A percentile compares a stretch with the other conserved stretches of the same genome.
Conservation (phyloP, 2,888 invertebrate species). For the Escarpia spicata region DNA sequence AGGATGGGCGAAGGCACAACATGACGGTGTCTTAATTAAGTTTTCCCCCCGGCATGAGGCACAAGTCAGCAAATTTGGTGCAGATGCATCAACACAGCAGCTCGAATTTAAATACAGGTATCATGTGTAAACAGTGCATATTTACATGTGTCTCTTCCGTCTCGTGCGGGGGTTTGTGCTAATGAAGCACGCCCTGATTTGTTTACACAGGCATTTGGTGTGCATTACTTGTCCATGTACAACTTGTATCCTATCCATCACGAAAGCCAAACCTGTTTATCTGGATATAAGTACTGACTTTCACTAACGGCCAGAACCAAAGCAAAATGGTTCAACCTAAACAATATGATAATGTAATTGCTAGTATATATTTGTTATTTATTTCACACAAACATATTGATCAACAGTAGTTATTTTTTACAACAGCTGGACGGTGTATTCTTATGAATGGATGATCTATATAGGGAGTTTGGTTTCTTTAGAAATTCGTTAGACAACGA, state of each 20-base stretch:
- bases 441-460: too few relatives aligned
- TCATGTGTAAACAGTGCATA: neutral
- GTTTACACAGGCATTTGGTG: conserved; percentile 12
- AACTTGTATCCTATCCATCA: neutral
- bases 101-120: neutral
- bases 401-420: too few relatives aligned
- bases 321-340: too few relatives aligned
- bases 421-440: too few relatives aligned
- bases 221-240: neutral
- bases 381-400: too few relatives aligned
- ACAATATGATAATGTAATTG: too few relatives aligned
- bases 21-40: neutral
- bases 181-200: neutral
- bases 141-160: neutral
- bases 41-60: neutral
- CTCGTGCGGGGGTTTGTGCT: neutral
- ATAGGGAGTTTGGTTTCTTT: too few relatives aligned
- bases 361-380: too few relatives aligned
- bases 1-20: conserved; percentile 1
- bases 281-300: neutral
- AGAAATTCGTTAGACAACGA: too few relatives aligned
- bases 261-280: neutral
- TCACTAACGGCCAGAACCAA: too few relatives aligned
- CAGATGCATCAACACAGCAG: conserved; percentile 16
- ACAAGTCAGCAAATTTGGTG: neutral